Percentiles rank a stretch among this genome's conserved stretches.
These are phyloP conservation scores for Callocephalon fimbriatum DNA, from an alignment of 2,113 vertebrate species.

Conservation along the genomic window DNA sequence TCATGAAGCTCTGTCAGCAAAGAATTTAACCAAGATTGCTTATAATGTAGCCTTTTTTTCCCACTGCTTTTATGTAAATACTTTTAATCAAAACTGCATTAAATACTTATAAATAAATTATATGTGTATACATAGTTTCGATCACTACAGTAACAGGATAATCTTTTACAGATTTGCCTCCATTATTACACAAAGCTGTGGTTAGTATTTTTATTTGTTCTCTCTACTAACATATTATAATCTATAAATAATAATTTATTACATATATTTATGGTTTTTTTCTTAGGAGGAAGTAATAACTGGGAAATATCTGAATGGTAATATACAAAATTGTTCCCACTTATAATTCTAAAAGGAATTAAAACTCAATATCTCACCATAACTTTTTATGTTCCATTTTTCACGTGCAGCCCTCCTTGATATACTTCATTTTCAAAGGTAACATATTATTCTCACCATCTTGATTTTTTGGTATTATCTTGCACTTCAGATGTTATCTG, in stretches of 20 bases:
- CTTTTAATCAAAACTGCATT: not conserved
- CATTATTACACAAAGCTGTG: conserved; percentile 74
- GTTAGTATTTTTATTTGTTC: conserved; percentile 76
- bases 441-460: conserved; percentile 39
- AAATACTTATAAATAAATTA: not conserved
- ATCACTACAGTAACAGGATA: not conserved
- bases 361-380: not conserved
- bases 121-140: not conserved
- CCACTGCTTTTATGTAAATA: not conserved
- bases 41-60: not conserved
- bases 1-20: not conserved
- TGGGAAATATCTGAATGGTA: conserved; percentile 84
- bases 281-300: conserved; percentile 81
- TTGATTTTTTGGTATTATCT: not conserved
- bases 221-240: not conserved
- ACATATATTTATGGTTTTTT: conserved; percentile 26
- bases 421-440: conserved; percentile 83
- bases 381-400: conserved; percentile 66
- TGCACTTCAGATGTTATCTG: not conserved
- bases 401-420: conserved; percentile 77
- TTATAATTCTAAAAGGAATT: not conserved
- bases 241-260: not conserved
- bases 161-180: conserved; percentile 80
- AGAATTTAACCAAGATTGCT: not conserved
- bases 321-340: conserved; percentile 11